phyloP scores from a whole-genome alignment of 92 coral and sea anemone species.

The Phenganax marumi region DNA sequence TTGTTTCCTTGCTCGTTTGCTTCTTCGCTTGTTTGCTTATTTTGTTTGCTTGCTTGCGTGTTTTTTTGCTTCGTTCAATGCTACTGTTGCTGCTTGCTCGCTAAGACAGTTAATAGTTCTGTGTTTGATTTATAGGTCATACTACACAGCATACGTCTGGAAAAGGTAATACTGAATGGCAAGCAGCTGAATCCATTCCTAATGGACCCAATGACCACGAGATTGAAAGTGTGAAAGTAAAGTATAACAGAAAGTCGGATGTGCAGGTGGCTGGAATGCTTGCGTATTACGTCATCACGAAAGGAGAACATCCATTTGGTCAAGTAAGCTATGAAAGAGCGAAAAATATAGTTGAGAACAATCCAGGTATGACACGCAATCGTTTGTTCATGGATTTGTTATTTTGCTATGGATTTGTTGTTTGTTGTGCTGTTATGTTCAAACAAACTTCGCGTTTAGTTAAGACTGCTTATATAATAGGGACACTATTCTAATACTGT shows the following conservation, averaged over 20 bases:
- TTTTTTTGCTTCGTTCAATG: no score
- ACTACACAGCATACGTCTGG: slow-evolving; percentile 1
- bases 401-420: no score
- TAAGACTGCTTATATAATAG: no score
- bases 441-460: no score
- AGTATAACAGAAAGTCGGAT: slow-evolving; percentile 19
- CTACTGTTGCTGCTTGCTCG: no score
- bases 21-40: no score
- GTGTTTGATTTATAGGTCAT: neutral
- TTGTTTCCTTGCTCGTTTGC: no score
- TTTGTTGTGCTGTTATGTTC: neutral
- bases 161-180: slow-evolving; percentile 29
- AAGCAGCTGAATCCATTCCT: slow-evolving; percentile 23
- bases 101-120: no score
- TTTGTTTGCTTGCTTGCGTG: no score
- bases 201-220: no score
- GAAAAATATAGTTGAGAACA: neutral
- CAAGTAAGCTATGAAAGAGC: slow-evolving; percentile 9
- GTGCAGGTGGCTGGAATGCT: slow-evolving; percentile 32
- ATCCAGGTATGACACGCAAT: neutral
- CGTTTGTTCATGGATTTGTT: neutral
- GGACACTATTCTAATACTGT: no score
- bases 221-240: slow-evolving; percentile 8
- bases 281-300: neutral
- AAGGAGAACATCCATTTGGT: slow-evolving; percentile 31